phyloP scores from a whole-genome alignment of 2,888 invertebrate genomes.

The Philhelius pedissequus region DNA sequence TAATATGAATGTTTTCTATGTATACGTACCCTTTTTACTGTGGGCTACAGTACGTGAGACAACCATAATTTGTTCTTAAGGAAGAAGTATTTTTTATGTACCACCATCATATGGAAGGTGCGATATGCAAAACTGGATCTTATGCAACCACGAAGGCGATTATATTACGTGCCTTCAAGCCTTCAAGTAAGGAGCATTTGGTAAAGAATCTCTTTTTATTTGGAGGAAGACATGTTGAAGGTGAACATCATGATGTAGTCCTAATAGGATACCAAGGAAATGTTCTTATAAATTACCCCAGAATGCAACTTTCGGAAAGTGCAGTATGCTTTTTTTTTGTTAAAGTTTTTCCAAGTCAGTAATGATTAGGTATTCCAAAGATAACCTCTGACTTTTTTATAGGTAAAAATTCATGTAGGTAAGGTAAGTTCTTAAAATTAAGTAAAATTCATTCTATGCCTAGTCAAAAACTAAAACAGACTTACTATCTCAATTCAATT shows the following conservation, averaged over 20 bases:
- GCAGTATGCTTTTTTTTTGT: background rate
- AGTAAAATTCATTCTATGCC: no score
- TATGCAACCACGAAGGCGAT: conserved; percentile 43
- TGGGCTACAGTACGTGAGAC: conserved; percentile 14
- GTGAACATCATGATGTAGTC: conserved; percentile 1
- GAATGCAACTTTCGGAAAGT: background rate
- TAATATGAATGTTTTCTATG: background rate
- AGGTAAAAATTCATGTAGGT: background rate
- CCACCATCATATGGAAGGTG: conserved; percentile 2
- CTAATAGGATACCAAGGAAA: background rate
- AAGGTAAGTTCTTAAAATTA: no score
- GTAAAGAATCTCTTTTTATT: background rate
- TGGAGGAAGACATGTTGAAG: background rate
- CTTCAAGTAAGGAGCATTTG: background rate
- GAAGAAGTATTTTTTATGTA: background rate
- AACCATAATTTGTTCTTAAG: background rate
- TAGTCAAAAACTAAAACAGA: no score
- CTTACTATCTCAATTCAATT: no score
- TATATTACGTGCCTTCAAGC: conserved; percentile 15
- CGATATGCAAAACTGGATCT: conserved; percentile 55
- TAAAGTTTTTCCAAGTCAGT: background rate
- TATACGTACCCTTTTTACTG: background rate
- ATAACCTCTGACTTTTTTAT: background rate
- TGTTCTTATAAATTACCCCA: background rate
- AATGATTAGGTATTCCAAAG: background rate